Percentiles rank a stretch among this genome's conserved stretches.
Conservation (phyloP, 1,140 invertebrate genomes). For the Drosophila kepulauana region DNA sequence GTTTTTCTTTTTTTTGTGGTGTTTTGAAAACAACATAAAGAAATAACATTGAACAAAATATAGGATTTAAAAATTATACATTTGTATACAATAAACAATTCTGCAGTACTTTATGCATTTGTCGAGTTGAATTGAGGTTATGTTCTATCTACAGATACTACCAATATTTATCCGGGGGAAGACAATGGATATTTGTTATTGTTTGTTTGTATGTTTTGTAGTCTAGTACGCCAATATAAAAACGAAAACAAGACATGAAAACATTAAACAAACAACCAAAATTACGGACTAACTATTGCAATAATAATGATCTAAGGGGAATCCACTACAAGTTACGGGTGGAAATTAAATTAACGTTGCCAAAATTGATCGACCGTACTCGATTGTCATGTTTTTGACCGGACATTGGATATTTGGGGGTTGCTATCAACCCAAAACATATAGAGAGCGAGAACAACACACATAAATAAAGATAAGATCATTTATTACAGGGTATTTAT, state of each 20-base stretch:
- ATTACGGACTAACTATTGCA: constrained; percentile 53
- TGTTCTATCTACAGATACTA: constrained; percentile 5
- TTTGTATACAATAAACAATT: constrained; percentile 25
- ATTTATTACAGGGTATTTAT: constrained; percentile 40
- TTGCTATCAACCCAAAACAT: constrained; percentile 22
- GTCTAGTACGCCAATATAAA: constrained; percentile 32
- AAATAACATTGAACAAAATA: constrained; percentile 31
- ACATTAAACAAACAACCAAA: constrained; percentile 64
- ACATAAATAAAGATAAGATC: constrained; percentile 46
- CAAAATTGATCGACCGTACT: background rate
- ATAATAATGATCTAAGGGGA: constrained; percentile 54
- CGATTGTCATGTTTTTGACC: constrained; percentile 10
- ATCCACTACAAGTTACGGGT: constrained; percentile 60
- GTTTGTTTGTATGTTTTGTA: constrained; percentile 24
- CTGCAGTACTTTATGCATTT: constrained; percentile 80
- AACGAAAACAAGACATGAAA: constrained; percentile 41
- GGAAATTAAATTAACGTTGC: constrained; percentile 40
- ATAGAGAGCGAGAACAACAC: constrained; percentile 25
- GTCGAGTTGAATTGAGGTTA: constrained; percentile 2
- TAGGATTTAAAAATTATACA: constrained; percentile 13
- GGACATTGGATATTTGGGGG: constrained; percentile 16
- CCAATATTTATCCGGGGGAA: background rate
- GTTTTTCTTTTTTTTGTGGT: background rate
- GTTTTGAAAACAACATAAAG: constrained; percentile 25
- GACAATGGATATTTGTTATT: constrained; percentile 46